Percentiles rank a stretch among this genome's conserved stretches.
These are phyloP conservation scores for Neoseiulus cucumeris DNA, from an alignment of 1,140 invertebrate species.

Conservation along the genomic window DNA sequence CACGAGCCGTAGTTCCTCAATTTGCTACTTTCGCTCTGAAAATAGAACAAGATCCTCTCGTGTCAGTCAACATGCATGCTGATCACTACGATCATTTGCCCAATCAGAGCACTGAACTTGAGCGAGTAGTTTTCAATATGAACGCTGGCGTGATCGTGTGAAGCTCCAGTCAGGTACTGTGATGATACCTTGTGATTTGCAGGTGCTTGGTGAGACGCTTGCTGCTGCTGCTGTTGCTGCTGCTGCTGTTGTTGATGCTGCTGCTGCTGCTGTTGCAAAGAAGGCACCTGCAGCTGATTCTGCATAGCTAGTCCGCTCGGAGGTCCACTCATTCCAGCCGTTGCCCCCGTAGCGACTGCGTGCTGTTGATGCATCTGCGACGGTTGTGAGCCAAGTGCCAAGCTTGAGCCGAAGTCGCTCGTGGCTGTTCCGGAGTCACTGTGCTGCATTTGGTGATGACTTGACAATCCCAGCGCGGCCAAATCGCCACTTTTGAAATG, in stretches of 20 bases:
- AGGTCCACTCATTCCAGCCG: constrained; percentile 15
- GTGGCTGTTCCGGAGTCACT: neutral
- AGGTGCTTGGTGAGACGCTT: constrained; percentile 15
- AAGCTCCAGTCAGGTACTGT: no score
- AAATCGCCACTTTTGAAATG: neutral
- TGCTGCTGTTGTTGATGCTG: constrained; percentile 12
- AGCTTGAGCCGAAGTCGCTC: constrained; percentile 10
- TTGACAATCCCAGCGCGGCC: neutral
- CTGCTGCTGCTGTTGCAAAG: constrained; percentile 20
- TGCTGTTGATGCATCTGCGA: constrained; percentile 6
- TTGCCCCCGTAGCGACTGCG: no score
- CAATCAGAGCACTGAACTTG: no score
- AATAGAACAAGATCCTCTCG: constrained; percentile 16
- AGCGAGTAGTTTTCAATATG: constrained; percentile 14
- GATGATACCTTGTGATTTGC: constrained; percentile 15
- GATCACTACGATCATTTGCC: no score
- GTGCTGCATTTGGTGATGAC: neutral
- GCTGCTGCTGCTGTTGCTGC: constrained; percentile 15
- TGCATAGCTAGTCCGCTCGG: constrained; percentile 14
- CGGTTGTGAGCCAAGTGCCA: neutral
- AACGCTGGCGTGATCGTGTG: constrained; percentile 14
- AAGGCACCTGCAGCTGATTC: constrained; percentile 16
- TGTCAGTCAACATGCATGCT: constrained; percentile 5
- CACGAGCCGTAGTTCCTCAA: constrained; percentile 70
- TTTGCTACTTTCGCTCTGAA: constrained; percentile 22